Evolutionary conservation across 2,797 vertebrate genomes (phyloP).

Genomic region (Chiloscyllium punctatum): DNA sequence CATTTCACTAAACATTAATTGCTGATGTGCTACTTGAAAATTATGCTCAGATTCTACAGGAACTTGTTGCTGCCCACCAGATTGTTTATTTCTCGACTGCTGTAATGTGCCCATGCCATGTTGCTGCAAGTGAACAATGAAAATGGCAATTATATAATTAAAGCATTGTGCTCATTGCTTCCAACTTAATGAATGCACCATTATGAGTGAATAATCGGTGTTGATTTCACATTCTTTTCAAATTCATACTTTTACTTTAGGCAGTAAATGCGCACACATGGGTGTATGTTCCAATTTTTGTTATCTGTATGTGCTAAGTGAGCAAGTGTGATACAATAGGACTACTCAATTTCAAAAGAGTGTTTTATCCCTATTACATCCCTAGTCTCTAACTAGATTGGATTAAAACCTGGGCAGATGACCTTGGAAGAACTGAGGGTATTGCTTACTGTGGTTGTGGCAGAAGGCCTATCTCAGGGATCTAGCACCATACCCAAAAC

Average conservation of each 20-base stretch:
- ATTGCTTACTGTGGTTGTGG: too few relatives aligned
- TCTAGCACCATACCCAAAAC: too few relatives aligned
- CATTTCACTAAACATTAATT: not conserved
- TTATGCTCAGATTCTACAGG: not conserved
- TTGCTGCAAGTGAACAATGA: constrained; percentile 19
- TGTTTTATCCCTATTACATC: not conserved
- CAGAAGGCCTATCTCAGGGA: too few relatives aligned
- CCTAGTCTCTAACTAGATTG: not conserved
- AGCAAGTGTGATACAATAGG: not conserved
- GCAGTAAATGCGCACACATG: constrained; percentile 25
- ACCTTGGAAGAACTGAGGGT: too few relatives aligned
- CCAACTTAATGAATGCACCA: not conserved
- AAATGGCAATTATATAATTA: not conserved
- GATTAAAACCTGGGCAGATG: too few relatives aligned
- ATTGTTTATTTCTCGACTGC: not conserved
- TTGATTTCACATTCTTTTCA: constrained; percentile 25
- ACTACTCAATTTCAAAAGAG: not conserved
- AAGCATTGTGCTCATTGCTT: constrained; percentile 13
- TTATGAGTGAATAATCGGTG: not conserved
- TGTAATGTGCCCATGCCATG: not conserved
- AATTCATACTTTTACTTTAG: constrained; percentile 2
- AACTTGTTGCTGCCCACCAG: not conserved
- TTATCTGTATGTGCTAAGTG: not conserved
- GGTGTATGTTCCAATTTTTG: not conserved
- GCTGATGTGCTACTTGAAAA: not conserved